phyloP scores from a whole-genome alignment of 2,113 vertebrate genomes.

The Nannospalax galili region DNA sequence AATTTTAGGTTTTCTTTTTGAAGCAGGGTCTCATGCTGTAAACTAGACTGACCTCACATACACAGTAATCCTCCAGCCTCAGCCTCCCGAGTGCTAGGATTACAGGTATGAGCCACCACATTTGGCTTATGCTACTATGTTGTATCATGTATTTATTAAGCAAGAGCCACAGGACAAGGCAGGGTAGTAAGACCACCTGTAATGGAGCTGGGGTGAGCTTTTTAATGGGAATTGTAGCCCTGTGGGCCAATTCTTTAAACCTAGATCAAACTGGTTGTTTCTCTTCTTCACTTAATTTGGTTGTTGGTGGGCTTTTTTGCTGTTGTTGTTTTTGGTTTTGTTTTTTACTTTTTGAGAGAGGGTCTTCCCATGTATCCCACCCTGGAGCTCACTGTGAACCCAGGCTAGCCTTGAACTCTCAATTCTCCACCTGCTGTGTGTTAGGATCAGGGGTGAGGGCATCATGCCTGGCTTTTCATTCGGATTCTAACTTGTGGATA shows the following conservation, averaged over 20 bases:
- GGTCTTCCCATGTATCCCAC: neutral
- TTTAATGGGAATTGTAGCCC: neutral
- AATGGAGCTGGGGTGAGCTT: neutral
- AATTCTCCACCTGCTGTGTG: neutral
- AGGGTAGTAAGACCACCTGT: fast-evolving
- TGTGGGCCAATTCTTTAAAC: neutral
- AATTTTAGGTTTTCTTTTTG: neutral
- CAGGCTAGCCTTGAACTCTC: neutral
- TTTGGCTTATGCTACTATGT: neutral
- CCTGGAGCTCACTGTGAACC: neutral
- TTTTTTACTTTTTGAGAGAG: neutral
- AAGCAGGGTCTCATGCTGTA: neutral
- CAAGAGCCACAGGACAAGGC: neutral
- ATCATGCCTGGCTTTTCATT: neutral
- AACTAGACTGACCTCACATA: too few relatives aligned
- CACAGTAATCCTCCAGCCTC: neutral
- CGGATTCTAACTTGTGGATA: neutral
- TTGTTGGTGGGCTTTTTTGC: too few relatives aligned
- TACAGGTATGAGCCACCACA: neutral
- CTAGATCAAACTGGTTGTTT: neutral
- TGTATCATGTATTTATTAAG: neutral
- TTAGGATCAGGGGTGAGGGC: neutral
- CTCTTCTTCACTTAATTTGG: neutral
- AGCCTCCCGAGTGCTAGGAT: neutral
- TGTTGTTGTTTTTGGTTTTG: too few relatives aligned